A percentile compares a stretch with the other conserved stretches of the same genome.
phyloP scores from a whole-genome alignment of 1,140 invertebrate genomes.

The Batillaria attramentaria region DNA sequence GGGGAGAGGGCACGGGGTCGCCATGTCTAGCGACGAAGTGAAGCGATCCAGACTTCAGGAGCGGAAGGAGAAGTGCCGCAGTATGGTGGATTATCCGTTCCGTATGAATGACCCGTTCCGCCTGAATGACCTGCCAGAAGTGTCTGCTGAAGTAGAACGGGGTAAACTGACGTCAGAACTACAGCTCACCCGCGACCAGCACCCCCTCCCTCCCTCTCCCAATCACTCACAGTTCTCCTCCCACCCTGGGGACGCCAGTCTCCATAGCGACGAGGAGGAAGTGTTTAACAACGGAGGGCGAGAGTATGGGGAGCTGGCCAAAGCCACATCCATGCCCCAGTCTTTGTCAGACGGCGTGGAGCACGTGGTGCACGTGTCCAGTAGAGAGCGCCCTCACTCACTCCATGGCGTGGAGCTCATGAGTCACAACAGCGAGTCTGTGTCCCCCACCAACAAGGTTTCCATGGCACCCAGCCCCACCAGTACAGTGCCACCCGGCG shows the following conservation, averaged over 20 bases:
- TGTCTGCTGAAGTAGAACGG: constrained; percentile 29
- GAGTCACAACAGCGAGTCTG: not conserved
- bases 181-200: not conserved
- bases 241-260: not conserved
- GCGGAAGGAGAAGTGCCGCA: constrained; percentile 26
- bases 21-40: constrained; percentile 18
- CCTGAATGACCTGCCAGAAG: constrained; percentile 30
- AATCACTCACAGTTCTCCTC: not conserved
- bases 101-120: constrained; percentile 35
- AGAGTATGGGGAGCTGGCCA: constrained; percentile 26
- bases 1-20: constrained; percentile 36
- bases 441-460: constrained; percentile 36
- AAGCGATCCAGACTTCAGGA: constrained; percentile 18
- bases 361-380: not conserved
- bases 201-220: constrained; percentile 6
- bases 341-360: constrained; percentile 15
- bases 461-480: constrained; percentile 31
- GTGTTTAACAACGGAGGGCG: not conserved
- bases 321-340: constrained; percentile 15
- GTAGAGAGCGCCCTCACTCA: constrained; percentile 26
- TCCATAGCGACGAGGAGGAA: constrained; percentile 20
- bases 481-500: constrained; percentile 13
- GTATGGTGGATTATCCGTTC: constrained; percentile 37
- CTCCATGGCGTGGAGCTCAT: not conserved
- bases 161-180: not conserved